Evolutionary conservation across 92 coral and sea anemone species (phyloP).

Genomic region (Phenganax subtilis): DNA sequence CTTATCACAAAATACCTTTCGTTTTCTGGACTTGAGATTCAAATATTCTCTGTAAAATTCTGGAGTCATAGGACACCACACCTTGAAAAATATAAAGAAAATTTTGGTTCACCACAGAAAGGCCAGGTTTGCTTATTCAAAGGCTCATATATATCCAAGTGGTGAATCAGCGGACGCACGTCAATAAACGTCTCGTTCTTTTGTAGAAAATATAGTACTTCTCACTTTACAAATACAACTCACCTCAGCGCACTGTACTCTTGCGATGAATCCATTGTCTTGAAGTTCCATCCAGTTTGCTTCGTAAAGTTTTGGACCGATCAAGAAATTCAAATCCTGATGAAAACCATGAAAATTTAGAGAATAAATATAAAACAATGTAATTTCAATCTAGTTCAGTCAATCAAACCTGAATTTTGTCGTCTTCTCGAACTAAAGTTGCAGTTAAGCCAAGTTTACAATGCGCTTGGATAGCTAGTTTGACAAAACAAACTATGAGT

Average conservation of each 20-base stretch:
- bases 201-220: background rate
- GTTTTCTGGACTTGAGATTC: conserved; percentile 69
- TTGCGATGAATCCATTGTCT: conserved; percentile 88
- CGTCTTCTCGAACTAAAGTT: conserved; percentile 93
- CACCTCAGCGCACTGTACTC: conserved; percentile 99
- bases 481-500: background rate
- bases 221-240: background rate
- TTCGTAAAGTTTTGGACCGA: conserved; percentile 95
- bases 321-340: conserved; percentile 86
- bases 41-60: conserved; percentile 95
- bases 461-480: conserved; percentile 87
- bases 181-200: too few relatives aligned
- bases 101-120: background rate
- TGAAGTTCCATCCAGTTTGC: conserved; percentile 99
- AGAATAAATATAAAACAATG: background rate
- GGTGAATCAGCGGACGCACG: too few relatives aligned
- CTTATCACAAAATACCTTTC: conserved; percentile 60
- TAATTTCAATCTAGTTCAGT: background rate
- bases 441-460: conserved; percentile 99
- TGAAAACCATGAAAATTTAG: background rate
- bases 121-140: too few relatives aligned
- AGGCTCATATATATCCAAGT: too few relatives aligned
- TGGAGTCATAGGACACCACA: conserved; percentile 99
- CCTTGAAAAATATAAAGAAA: conserved; percentile 41
- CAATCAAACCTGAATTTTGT: conserved; percentile 81